These are phyloP conservation scores for Piprites chloris DNA, from an alignment of 2,113 vertebrate genomes.

Conservation along the genomic window DNA sequence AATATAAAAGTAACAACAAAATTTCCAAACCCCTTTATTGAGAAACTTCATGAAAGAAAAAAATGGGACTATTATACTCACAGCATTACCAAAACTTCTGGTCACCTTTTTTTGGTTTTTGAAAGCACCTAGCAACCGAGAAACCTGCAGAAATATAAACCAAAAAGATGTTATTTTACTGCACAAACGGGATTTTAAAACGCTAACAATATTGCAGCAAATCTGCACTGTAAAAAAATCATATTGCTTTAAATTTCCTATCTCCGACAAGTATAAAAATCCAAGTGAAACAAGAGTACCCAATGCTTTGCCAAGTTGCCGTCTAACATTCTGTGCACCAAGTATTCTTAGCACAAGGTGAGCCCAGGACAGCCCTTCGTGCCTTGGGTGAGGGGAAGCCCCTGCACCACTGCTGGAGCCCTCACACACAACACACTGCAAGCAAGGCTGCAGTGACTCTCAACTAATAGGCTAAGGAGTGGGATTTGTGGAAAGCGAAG, in stretches of 20 bases:
- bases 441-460: background rate
- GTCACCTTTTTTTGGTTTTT: conserved; percentile 80
- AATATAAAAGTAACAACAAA: background rate
- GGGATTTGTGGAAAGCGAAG: background rate
- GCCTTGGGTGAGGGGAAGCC: background rate
- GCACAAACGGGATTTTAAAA: background rate
- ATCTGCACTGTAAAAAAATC: background rate
- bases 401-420: background rate
- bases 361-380: background rate
- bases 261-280: background rate
- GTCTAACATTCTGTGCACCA: background rate
- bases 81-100: conserved; percentile 82
- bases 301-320: background rate
- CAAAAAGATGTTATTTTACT: background rate
- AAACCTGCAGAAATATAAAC: conserved; percentile 65
- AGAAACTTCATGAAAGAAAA: conserved; percentile 74
- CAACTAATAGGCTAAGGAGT: background rate
- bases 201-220: background rate
- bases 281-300: background rate
- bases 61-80: conserved; percentile 75
- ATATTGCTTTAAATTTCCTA: background rate
- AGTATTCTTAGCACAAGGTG: conserved; percentile 10
- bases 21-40: conserved; percentile 55
- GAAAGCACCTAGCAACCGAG: conserved; percentile 80
- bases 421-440: background rate